Percentiles rank a stretch among this genome's conserved stretches.
phyloP scores from a whole-genome alignment of 2,888 invertebrate genomes.

The Melipona beecheii region DNA sequence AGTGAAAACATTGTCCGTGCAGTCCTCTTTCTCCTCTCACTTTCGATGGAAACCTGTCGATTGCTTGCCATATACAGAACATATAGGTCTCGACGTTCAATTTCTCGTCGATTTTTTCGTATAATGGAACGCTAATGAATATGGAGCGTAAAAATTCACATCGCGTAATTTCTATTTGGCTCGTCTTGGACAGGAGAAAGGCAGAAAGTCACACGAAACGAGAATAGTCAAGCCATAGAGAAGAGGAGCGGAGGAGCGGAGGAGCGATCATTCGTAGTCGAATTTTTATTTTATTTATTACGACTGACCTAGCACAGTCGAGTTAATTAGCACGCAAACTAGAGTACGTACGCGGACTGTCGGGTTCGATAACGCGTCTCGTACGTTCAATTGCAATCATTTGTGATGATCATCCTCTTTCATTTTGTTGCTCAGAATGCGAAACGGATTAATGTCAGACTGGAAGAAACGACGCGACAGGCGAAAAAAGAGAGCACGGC shows the following conservation, averaged over 20 bases:
- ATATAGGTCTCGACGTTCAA: not conserved
- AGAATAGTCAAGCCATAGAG: conserved; percentile 3
- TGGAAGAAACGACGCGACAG: not conserved
- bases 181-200: conserved; percentile 52
- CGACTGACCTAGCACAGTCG: too few relatives aligned
- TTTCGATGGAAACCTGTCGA: conserved; percentile 71
- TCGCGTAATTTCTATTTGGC: conserved; percentile 11
- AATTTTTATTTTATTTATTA: not conserved
- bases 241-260: conserved; percentile 31
- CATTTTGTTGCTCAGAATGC: not conserved
- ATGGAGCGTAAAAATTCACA: conserved; percentile 1
- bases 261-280: conserved; percentile 4
- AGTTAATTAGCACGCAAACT: too few relatives aligned
- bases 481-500: not conserved
- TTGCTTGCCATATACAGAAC: not conserved
- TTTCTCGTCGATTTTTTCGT: not conserved
- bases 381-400: not conserved
- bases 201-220: conserved; percentile 34
- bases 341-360: too few relatives aligned
- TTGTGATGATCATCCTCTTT: not conserved
- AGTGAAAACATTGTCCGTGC: conserved; percentile 74
- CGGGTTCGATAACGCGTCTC: not conserved
- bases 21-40: conserved; percentile 76
- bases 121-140: not conserved
- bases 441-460: not conserved